Evolutionary conservation across 2,113 vertebrate species (phyloP).

Genomic region (Tiliqua scincoides): DNA sequence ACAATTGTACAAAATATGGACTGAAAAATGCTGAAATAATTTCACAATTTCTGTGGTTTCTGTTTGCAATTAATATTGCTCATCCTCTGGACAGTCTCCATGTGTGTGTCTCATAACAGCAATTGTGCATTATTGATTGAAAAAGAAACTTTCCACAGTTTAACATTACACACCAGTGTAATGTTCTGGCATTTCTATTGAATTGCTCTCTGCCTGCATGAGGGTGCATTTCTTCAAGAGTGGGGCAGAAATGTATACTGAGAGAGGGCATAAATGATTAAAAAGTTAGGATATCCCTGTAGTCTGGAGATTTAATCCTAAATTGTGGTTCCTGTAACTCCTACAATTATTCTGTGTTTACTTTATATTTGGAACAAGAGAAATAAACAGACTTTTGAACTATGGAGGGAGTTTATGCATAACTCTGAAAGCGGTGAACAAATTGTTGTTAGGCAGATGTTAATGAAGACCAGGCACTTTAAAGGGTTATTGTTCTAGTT

Average conservation of each 20-base stretch:
- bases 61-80: neutral
- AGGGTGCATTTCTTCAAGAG: neutral
- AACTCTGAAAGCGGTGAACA: conserved; percentile 34
- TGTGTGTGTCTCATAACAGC: neutral
- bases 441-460: conserved; percentile 30
- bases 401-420: conserved; percentile 41
- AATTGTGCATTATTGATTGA: conserved; percentile 26
- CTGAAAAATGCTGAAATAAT: neutral
- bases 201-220: neutral
- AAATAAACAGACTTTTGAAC: conserved; percentile 6
- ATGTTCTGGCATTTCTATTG: conserved; percentile 6
- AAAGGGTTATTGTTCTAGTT: conserved; percentile 31
- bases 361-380: conserved; percentile 55
- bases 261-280: neutral
- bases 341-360: conserved; percentile 59
- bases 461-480: conserved; percentile 46
- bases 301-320: neutral
- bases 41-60: neutral
- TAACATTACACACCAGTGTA: conserved; percentile 11
- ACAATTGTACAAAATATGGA: neutral
- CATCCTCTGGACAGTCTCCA: neutral
- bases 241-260: neutral
- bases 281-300: conserved; percentile 26
- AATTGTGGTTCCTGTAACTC: conserved; percentile 20
- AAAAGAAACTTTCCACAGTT: conserved; percentile 16